A percentile compares a stretch with the other conserved stretches of the same genome.
Evolutionary conservation across 2,797 vertebrate genomes (phyloP).

Genomic region (Characodon lateralis): DNA sequence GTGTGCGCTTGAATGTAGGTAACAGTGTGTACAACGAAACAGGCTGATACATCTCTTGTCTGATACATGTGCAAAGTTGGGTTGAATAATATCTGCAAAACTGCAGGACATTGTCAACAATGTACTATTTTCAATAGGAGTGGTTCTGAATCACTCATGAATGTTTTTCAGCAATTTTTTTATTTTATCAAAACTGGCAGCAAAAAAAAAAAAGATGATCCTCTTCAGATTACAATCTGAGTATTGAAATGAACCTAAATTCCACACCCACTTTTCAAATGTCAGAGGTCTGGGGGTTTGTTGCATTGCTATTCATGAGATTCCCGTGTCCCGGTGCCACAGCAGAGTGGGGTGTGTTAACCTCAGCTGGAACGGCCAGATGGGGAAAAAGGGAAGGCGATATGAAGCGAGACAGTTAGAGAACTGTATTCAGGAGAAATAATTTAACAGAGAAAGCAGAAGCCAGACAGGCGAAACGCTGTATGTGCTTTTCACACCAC

Average conservation of each 20-base stretch:
- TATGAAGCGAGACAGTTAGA: not conserved
- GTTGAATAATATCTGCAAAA: conserved; percentile 11
- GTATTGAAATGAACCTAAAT: conserved; percentile 52
- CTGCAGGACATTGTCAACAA: conserved; percentile 13
- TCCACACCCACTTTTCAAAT: conserved; percentile 51
- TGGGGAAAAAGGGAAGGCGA: conserved; percentile 27
- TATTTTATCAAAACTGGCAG: conserved; percentile 11
- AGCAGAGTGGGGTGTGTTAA: conserved; percentile 38
- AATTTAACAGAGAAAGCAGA: conserved; percentile 61
- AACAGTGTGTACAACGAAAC: conserved; percentile 14
- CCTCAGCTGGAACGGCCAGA: conserved; percentile 59
- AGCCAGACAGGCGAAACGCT: conserved; percentile 60
- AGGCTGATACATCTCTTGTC: conserved; percentile 1
- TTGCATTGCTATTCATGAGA: conserved; percentile 83
- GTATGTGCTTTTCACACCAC: conserved; percentile 42
- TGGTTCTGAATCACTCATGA: not conserved
- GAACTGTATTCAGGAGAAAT: conserved; percentile 53
- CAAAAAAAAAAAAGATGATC: not conserved
- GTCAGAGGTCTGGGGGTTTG: conserved; percentile 48
- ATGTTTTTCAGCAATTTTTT: not conserved
- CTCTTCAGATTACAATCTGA: conserved; percentile 35
- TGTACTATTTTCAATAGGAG: not conserved
- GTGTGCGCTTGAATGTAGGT: not conserved
- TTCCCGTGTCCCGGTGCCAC: conserved; percentile 53
- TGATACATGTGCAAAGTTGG: conserved; percentile 20